Evolutionary conservation across 2,888 invertebrate genomes (phyloP).

Genomic region (Dynastes hyllus): DNA sequence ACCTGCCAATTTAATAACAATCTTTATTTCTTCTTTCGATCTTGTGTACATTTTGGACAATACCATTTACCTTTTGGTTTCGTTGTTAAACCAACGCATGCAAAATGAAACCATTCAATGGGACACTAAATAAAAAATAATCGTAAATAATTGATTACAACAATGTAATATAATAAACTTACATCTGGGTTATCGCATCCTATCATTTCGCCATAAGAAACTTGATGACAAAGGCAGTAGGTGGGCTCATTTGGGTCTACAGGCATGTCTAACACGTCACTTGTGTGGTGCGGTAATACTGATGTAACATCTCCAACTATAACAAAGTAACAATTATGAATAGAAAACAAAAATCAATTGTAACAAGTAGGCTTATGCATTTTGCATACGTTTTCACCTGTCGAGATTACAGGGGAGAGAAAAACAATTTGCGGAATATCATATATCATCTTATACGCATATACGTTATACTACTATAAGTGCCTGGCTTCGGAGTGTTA

Average conservation of each 20-base stretch:
- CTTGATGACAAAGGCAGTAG: conserved; percentile 98
- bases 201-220: conserved; percentile 97
- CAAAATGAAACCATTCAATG: conserved; percentile 98
- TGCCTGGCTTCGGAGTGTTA: too few species aligned
- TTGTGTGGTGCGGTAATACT: conserved; percentile 82
- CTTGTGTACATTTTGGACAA: conserved; percentile 92
- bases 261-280: conserved; percentile 93
- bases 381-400: too few species aligned
- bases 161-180: conserved; percentile 64
- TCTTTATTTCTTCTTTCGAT: conserved; percentile 84
- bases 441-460: too few species aligned
- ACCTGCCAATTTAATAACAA: background rate
- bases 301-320: conserved; percentile 68
- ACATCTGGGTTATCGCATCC: conserved; percentile 95
- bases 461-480: too few species aligned
- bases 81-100: conserved; percentile 91
- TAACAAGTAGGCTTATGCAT: too few species aligned
- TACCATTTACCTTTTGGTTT: conserved; percentile 98
- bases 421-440: too few species aligned
- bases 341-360: too few species aligned
- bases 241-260: conserved; percentile 99
- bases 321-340: conserved; percentile 47
- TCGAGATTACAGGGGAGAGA: too few species aligned
- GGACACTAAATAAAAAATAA: conserved; percentile 76
- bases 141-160: background rate